phyloP scores from a whole-genome alignment of 2,113 vertebrate species.

The Holacanthus passer region DNA sequence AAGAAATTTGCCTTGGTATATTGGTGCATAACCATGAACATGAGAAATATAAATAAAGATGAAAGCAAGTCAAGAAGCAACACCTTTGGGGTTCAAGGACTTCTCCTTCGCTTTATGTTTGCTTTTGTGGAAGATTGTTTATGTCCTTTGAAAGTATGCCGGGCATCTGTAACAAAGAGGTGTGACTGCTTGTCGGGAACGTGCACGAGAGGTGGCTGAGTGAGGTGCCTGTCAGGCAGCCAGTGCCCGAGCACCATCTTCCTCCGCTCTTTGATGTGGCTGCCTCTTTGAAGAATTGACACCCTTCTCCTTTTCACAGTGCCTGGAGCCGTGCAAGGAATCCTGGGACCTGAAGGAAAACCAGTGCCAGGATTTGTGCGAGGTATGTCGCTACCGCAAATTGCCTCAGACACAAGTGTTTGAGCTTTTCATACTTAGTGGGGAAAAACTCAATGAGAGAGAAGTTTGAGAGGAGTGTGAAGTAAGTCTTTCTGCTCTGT shows the following conservation, averaged over 20 bases:
- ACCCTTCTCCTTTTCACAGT: conserved; percentile 85
- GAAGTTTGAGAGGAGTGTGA: conserved; percentile 73
- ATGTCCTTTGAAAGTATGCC: conserved; percentile 54
- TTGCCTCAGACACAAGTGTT: conserved; percentile 58
- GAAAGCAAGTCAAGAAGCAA: no score
- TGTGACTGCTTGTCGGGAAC: conserved; percentile 52
- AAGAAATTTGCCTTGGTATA: no score
- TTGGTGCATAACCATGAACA: no score
- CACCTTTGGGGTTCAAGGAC: no score
- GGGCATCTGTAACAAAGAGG: conserved; percentile 48
- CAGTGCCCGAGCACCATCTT: conserved; percentile 48
- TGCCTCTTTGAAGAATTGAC: conserved; percentile 78
- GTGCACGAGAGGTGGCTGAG: conserved; percentile 58
- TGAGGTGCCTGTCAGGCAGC: conserved; percentile 60
- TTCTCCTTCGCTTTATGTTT: conserved; percentile 30
- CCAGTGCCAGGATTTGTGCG: conserved; percentile 95
- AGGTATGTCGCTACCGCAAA: conserved; percentile 86
- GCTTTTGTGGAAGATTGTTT: conserved; percentile 51
- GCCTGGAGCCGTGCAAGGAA: conserved; percentile 97
- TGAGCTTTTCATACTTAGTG: conserved; percentile 57
- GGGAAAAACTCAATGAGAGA: conserved; percentile 69
- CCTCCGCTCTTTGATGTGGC: conserved; percentile 76
- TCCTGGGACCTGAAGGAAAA: conserved; percentile 92
- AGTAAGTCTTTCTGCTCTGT: conserved; percentile 65
- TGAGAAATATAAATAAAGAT: no score